Percentiles rank a stretch among this genome's conserved stretches.
Conservation (phyloP, 2,797 vertebrate genomes). For the Anguilla anguilla region DNA sequence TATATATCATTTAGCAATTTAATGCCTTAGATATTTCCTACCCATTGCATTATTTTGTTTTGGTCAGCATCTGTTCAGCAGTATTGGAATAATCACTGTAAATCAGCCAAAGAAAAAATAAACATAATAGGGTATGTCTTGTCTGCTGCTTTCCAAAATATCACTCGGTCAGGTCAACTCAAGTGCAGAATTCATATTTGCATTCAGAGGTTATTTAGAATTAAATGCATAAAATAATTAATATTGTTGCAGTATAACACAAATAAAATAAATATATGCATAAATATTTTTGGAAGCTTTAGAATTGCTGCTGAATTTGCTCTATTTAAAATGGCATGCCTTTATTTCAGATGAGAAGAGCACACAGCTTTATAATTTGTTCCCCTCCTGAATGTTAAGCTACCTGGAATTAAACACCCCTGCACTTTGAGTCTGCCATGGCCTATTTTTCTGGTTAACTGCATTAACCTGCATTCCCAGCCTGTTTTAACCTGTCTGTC, state of each 20-base stretch:
- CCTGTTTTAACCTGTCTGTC: neutral
- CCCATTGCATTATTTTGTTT: neutral
- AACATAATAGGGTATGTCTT: constrained; percentile 5
- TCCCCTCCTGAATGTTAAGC: constrained; percentile 9
- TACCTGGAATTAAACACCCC: neutral
- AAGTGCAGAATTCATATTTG: neutral
- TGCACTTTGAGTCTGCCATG: neutral
- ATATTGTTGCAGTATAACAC: neutral
- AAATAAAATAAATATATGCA: neutral
- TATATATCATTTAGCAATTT: constrained; percentile 6
- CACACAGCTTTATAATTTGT: neutral
- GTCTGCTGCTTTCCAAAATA: constrained; percentile 17
- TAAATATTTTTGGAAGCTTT: neutral
- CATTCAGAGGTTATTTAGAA: neutral
- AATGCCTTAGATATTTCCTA: neutral
- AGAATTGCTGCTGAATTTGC: neutral
- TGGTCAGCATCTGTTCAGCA: neutral
- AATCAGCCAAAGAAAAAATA: constrained; percentile 5
- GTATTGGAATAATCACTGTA: neutral
- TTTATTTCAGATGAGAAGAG: neutral
- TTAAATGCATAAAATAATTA: neutral
- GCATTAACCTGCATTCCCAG: constrained; percentile 13
- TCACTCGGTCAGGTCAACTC: neutral
- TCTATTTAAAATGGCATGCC: too few species aligned
- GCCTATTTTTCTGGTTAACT: constrained; percentile 1